These are phyloP conservation scores for Scaptomyza parva DNA, from an alignment of 2,888 invertebrate genomes.

Conservation along the genomic window DNA sequence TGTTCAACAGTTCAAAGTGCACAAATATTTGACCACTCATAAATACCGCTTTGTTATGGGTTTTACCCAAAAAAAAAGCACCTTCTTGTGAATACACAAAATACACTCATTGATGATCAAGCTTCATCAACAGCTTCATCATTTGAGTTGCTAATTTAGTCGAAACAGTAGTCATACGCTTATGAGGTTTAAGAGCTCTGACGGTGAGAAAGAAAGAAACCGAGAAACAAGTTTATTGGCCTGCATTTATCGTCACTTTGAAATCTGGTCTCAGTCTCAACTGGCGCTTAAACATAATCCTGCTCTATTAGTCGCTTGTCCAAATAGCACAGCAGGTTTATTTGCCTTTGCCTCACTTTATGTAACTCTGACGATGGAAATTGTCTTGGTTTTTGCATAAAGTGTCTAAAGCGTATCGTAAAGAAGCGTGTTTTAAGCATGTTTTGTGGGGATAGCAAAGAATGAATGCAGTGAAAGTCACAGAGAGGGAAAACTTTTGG, in stretches of 20 bases:
- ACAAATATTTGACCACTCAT: conserved; percentile 67
- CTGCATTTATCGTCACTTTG: conserved; percentile 34
- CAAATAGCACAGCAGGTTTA: conserved; percentile 54
- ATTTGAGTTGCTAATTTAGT: conserved; percentile 29
- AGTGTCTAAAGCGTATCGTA: conserved; percentile 4
- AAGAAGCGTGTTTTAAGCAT: conserved; percentile 1
- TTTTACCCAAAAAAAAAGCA: conserved; percentile 27
- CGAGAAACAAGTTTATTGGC: conserved; percentile 58
- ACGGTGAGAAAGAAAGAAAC: conserved; percentile 3
- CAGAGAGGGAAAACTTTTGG: too few species aligned
- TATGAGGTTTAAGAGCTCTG: conserved; percentile 11
- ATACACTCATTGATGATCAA: conserved; percentile 26
- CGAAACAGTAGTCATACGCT: conserved; percentile 51
- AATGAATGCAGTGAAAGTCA: background rate
- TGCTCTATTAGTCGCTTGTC: conserved; percentile 42
- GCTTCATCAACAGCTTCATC: conserved; percentile 22
- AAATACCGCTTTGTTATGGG: conserved; percentile 22
- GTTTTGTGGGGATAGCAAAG: background rate
- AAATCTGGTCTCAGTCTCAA: conserved; percentile 35
- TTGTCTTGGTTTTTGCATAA: conserved; percentile 25
- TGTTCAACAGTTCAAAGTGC: conserved; percentile 53
- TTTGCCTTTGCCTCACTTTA: conserved; percentile 22
- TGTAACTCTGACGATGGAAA: conserved; percentile 35
- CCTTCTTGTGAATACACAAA: background rate
- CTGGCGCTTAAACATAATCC: conserved; percentile 53